phyloP scores from a whole-genome alignment of 2,113 vertebrate genomes.

The Jaculus jaculus region DNA sequence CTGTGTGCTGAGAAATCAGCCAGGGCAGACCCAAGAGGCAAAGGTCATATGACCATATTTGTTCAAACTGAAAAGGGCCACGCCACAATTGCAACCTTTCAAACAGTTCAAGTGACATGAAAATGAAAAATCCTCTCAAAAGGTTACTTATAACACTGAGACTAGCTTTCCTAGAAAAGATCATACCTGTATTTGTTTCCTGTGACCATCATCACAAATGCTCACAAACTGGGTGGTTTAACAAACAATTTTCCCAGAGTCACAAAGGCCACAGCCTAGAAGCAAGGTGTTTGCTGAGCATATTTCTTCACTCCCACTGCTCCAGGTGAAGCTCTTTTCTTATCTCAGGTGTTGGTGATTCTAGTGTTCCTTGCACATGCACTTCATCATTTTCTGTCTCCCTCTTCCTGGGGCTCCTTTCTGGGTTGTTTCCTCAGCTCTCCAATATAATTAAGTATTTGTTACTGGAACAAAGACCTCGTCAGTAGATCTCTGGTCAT shows the following conservation, averaged over 20 bases:
- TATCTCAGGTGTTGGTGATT: not conserved
- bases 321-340: not conserved
- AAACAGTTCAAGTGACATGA: not conserved
- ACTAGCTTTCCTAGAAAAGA: not conserved
- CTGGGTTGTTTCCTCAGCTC: not conserved
- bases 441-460: not conserved
- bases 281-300: not conserved
- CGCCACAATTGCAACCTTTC: not conserved
- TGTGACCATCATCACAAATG: not conserved
- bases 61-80: conserved; percentile 10
- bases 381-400: not conserved
- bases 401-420: not conserved
- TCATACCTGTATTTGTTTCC: not conserved
- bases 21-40: not conserved
- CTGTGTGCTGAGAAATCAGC: not conserved
- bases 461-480: not conserved
- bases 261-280: not conserved
- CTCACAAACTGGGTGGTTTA: not conserved
- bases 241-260: not conserved
- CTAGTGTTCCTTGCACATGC: too few species aligned
- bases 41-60: not conserved
- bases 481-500: not conserved
- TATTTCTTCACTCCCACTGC: not conserved
- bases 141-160: not conserved
- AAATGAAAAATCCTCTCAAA: conserved; percentile 2